Evolutionary conservation across 2,797 vertebrate species (phyloP).

Genomic region (Otolemur crassicaudatus): DNA sequence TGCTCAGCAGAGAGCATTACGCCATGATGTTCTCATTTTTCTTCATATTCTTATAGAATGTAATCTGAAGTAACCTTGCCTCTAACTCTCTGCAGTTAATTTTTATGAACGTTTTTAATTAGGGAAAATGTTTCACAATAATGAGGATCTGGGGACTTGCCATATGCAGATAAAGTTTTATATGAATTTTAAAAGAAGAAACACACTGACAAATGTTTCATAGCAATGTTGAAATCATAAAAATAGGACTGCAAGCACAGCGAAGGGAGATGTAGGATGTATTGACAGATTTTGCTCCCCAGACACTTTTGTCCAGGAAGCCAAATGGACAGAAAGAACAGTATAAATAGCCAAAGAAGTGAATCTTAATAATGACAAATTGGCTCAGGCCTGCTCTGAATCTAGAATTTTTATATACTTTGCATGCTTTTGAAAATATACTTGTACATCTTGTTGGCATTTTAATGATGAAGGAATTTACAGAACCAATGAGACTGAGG

Average conservation of each 20-base stretch:
- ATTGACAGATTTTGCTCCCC: not conserved
- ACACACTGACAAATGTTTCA: conserved; percentile 13
- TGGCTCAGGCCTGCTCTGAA: not conserved
- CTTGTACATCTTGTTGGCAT: not conserved
- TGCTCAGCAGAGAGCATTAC: conserved; percentile 58
- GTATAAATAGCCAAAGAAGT: not conserved
- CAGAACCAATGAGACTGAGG: not conserved
- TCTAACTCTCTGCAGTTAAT: conserved; percentile 73
- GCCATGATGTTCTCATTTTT: conserved; percentile 54
- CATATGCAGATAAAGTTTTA: conserved; percentile 39
- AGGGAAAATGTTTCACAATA: conserved; percentile 65
- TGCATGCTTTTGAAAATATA: not conserved
- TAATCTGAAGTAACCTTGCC: conserved; percentile 63
- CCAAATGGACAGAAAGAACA: not conserved
- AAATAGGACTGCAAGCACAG: not conserved
- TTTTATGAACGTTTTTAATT: conserved; percentile 80
- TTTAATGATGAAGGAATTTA: not conserved
- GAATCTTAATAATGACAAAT: not conserved
- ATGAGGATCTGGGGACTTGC: conserved; percentile 23
- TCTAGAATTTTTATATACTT: not conserved
- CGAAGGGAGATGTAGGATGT: not conserved
- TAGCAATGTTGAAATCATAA: not conserved
- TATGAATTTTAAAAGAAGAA: conserved; percentile 54
- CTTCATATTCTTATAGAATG: conserved; percentile 67
- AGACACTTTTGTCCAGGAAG: not conserved